Evolutionary conservation across 2,113 vertebrate species (phyloP).

Genomic region (Oryzias melastigma): DNA sequence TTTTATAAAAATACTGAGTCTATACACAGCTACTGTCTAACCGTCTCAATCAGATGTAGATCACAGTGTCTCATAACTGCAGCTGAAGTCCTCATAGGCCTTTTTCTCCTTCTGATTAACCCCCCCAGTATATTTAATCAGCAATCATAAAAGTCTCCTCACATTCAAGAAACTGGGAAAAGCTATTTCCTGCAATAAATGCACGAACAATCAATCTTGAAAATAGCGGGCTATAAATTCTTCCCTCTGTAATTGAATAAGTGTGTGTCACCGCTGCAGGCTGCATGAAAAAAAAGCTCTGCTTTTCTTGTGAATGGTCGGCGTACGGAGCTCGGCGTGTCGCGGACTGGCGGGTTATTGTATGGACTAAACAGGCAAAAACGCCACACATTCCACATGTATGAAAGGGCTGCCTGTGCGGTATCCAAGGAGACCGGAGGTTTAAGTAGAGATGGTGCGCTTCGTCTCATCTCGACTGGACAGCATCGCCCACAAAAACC

Average conservation of each 20-base stretch:
- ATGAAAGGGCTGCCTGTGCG: not conserved
- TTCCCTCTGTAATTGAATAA: not conserved
- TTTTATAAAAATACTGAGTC: no score
- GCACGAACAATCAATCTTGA: not conserved
- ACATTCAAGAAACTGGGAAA: not conserved
- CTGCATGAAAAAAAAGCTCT: not conserved
- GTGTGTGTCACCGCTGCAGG: not conserved
- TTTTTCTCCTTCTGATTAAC: not conserved
- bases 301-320: no score
- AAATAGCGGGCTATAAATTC: not conserved
- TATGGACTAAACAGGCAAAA: not conserved
- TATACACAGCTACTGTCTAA: no score
- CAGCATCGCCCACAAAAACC: not conserved
- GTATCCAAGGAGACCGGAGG: slow-evolving; percentile 19
- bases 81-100: not conserved
- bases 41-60: not conserved
- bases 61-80: not conserved
- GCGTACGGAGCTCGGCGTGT: not conserved
- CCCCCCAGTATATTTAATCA: not conserved
- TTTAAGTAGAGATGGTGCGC: slow-evolving; percentile 4
- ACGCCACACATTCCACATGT: not conserved
- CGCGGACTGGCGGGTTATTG: slow-evolving; percentile 1
- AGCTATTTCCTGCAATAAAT: not conserved
- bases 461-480: slow-evolving; percentile 14
- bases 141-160: not conserved